Evolutionary conservation across 2,113 vertebrate genomes (phyloP).

Genomic region (Mus spicilegus): DNA sequence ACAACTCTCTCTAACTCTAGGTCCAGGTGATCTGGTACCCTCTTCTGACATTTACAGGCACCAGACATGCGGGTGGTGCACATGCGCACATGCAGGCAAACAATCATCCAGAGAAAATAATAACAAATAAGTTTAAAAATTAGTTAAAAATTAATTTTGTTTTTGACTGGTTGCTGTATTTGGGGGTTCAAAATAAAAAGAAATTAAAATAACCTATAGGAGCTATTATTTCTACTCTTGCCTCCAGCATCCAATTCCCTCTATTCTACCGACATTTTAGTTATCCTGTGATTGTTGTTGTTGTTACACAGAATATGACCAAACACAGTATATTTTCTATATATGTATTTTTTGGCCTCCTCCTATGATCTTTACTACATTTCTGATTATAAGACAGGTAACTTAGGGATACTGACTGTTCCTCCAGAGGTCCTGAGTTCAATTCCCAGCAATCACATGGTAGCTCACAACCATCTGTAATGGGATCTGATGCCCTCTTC

Average conservation of each 20-base stretch:
- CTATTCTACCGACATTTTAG: background rate
- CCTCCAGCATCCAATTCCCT: background rate
- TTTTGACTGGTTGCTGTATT: background rate
- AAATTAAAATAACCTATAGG: background rate
- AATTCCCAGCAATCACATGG: no score
- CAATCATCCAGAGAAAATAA: background rate
- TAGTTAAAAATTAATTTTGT: background rate
- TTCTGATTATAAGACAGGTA: conserved; percentile 79
- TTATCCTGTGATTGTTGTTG: background rate
- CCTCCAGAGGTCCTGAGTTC: no score
- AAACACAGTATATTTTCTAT: background rate
- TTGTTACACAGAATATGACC: background rate
- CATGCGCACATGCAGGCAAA: background rate
- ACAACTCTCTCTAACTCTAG: background rate
- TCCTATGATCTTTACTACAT: conserved; percentile 58
- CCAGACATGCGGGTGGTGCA: background rate
- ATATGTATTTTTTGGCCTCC: conserved; percentile 1
- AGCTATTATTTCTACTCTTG: background rate
- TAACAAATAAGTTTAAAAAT: background rate
- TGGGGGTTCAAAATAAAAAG: background rate
- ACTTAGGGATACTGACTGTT: background rate
- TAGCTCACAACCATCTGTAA: no score
- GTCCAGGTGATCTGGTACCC: background rate
- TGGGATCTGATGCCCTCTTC: no score
- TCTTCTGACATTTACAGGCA: background rate